Base-by-base conservation (phyloP, 2,113 vertebrate genomes). In the Amazona vittata region DNA sequence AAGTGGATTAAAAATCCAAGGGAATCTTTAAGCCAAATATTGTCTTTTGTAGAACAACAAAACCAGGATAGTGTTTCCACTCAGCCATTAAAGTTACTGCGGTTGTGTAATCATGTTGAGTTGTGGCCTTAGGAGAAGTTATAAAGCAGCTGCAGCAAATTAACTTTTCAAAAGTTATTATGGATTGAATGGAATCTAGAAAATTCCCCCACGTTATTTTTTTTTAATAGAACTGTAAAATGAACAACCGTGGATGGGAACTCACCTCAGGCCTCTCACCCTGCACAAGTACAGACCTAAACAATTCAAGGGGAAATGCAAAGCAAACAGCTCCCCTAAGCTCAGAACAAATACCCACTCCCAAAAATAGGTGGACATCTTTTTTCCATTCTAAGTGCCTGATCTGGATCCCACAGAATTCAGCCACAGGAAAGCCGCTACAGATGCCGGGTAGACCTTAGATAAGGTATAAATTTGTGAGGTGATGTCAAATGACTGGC, bases 81-180 rank as follows among this genome's bases (percentile, higher is more conserved):
- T 96, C 55, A 79, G 92, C 95, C 96, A 93, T 79, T 73, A 92
- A 97, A 93, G 94, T 60, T 82, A 89, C 92, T 95, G 94, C 39
- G 90, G 95, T 96, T 97, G 95, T 96, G 95, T 95, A 97, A 96
- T 93, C 92, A 47, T 89, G 88, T 84, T 82, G 86, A 93, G 94
- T 62, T 96, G 90, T 92, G 96, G 94, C 95, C 95, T 96, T 89
- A 95, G 94, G 96, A 97, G 81, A 68, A 95, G 90, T 79, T 91
- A 43, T 80, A 86, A 90, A 92, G 95, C 95, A 97, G 96, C 94
- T 97, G 96, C 93, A 95, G 93, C 89, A 91, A 93, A 97, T 96
- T 96, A 96, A 94, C 81, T 96, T 94, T 87, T 95, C 95, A 95
- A 87, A 94, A 91, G 91, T 95, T 81, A 96, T 94, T 94, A 95